phyloP scores from a whole-genome alignment of 2,113 vertebrate species.

The Tachysurus vachellii region DNA sequence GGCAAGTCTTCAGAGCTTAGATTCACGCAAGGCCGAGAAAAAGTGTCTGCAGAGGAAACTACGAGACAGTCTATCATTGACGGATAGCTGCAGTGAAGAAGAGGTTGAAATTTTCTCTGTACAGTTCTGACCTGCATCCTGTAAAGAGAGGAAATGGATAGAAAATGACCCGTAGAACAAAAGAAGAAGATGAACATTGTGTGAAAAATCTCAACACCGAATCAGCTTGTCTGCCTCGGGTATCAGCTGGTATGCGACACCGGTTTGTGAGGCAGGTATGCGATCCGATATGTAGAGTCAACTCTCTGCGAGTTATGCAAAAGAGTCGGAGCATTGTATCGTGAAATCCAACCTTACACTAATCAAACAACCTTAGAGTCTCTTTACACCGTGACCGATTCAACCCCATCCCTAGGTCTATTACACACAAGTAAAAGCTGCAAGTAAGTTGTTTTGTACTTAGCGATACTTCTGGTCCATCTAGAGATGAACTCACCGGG shows the following conservation, averaged over 20 bases:
- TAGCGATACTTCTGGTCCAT: slow-evolving; percentile 15
- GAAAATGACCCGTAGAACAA: background rate
- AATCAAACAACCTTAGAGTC: background rate
- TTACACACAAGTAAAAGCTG: slow-evolving; percentile 15
- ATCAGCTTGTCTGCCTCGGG: background rate
- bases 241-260: background rate
- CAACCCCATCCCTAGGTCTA: background rate
- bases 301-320: background rate
- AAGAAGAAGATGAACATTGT: background rate
- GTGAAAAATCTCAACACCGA: background rate
- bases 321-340: background rate
- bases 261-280: too few species aligned
- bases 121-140: background rate
- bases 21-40: background rate
- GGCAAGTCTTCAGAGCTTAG: background rate
- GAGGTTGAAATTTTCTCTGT: background rate
- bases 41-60: background rate
- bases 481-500: slow-evolving; percentile 15
- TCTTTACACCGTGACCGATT: background rate
- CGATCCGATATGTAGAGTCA: background rate
- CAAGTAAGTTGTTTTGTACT: background rate
- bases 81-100: background rate
- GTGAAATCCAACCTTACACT: background rate
- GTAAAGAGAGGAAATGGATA: background rate
- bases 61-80: background rate